Evolutionary conservation across 1,140 invertebrate species (phyloP), one percentile per base, ranked within the genome.

Genomic region (Harlomillsia oculata): DNA sequence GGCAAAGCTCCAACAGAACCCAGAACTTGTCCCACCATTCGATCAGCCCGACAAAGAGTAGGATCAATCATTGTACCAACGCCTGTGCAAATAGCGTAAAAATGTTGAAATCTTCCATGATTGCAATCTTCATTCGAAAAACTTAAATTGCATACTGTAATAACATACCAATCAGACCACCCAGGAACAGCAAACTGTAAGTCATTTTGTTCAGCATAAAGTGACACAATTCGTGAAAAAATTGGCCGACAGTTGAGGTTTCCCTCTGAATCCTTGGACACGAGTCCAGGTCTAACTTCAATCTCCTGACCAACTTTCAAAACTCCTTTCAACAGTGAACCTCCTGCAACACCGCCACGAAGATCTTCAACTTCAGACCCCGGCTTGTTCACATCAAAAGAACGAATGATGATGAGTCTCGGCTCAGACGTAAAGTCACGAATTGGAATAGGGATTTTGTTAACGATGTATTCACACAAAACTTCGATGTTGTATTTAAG

Each of bases 11-110:
- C 94, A 30, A 98, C 91, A 29, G 93, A 91, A n/a, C 97, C 97
- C 16, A 99, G 78, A 46, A 97, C 93, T 76, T 99, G 95, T 55
- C 96, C 96, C 2, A 99, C 96, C 67, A 99, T 80, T 69, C 96
- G 82, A 80, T 99, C 97, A 65, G 94, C 96, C 69, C 97, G 79
- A 68, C 96, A 99, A 8, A 99, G 75, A 9, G 93, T 98, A 0
- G 96, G 96, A 73, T 99, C 97, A 68, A 99, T 99, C 75, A 96
- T 95, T 0, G 96, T 99, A 65, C 96, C 96, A 25, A 99, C 96
- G 75, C 96, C 84, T 83, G n/a, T n/a, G n/a, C n/a, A n/a, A 60
- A 4, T 36, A 25, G 30, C 37, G 20, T 13, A 52, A 26, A 49
- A 26, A 11, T 53, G 16, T 53, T 54, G 25, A 14, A 25, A 30